Evolutionary conservation across 2,888 invertebrate genomes (phyloP).

Genomic region (Drosophila histrio): DNA sequence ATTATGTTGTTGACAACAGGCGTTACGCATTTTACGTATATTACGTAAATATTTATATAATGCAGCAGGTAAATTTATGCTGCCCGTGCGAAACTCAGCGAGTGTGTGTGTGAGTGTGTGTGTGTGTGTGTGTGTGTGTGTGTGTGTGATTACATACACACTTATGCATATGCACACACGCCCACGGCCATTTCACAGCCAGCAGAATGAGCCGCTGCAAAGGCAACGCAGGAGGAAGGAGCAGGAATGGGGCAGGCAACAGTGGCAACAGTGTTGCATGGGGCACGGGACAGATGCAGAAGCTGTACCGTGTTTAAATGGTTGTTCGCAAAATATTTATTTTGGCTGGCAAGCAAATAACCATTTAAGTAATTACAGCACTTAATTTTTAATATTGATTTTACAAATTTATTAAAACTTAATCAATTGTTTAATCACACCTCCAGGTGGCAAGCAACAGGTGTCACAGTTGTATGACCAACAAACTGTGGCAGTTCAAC

Average conservation of each 20-base stretch:
- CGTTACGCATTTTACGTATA: constrained; percentile 80
- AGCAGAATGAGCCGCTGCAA: constrained; percentile 17
- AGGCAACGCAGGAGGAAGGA: constrained; percentile 5
- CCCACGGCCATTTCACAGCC: constrained; percentile 48
- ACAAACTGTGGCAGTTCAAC: neutral
- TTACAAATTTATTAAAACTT: constrained; percentile 79
- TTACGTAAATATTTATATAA: constrained; percentile 82
- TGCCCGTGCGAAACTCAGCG: constrained; percentile 16
- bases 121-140: constrained; percentile 10
- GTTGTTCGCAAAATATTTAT: constrained; percentile 76
- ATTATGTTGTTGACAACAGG: constrained; percentile 83
- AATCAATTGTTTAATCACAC: constrained; percentile 75
- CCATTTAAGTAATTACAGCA: constrained; percentile 78
- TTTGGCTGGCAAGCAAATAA: constrained; percentile 71
- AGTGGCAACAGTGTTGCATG: neutral
- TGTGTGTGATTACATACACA: constrained; percentile 27
- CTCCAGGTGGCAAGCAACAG: constrained; percentile 4
- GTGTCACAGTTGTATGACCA: neutral
- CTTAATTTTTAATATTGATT: constrained; percentile 80
- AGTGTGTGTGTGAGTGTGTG: constrained; percentile 17
- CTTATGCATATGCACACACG: constrained; percentile 56
- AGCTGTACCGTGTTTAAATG: constrained; percentile 54
- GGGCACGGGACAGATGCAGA: neutral
- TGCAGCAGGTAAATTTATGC: constrained; percentile 74
- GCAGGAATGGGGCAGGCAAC: neutral